Conservation (phyloP, 2,888 invertebrate species). For the Harmothoe impar region DNA sequence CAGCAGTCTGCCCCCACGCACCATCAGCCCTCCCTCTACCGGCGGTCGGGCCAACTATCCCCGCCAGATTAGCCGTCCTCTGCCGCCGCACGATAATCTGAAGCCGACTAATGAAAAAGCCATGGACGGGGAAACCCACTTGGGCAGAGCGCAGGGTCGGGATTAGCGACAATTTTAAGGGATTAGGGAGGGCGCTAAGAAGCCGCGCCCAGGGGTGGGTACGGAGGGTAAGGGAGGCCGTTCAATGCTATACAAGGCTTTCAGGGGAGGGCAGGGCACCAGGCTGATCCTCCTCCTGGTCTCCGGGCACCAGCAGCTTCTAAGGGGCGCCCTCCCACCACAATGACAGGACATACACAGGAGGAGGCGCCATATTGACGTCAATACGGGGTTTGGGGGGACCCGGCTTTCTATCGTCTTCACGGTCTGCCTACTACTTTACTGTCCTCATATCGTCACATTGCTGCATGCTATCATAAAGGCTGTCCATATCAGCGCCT, state of each 20-base stretch:
- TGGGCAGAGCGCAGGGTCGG: not conserved
- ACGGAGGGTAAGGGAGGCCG: not conserved
- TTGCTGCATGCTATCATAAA: too few species aligned
- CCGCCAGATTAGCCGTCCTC: conserved; percentile 9
- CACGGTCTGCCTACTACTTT: too few species aligned
- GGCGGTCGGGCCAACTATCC: not conserved
- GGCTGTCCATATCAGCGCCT: too few species aligned
- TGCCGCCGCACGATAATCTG: conserved; percentile 19
- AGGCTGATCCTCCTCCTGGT: too few species aligned
- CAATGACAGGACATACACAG: not conserved
- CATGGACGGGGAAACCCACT: conserved; percentile 49
- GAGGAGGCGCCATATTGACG: not conserved
- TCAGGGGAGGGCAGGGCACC: too few species aligned
- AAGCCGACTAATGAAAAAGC: conserved; percentile 44
- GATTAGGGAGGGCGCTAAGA: conserved; percentile 22
- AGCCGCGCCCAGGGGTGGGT: not conserved
- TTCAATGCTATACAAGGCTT: too few species aligned
- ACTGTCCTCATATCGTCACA: too few species aligned
- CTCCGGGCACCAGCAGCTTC: not conserved
- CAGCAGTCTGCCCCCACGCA: conserved; percentile 14
- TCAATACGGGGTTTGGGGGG: too few species aligned
- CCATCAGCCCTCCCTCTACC: not conserved
- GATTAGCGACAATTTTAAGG: conserved; percentile 58
- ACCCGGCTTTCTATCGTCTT: not conserved
- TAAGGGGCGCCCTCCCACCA: not conserved